These are phyloP conservation scores for Acridotheres tristis DNA, from an alignment of 2,797 vertebrate species.

Conservation along the genomic window DNA sequence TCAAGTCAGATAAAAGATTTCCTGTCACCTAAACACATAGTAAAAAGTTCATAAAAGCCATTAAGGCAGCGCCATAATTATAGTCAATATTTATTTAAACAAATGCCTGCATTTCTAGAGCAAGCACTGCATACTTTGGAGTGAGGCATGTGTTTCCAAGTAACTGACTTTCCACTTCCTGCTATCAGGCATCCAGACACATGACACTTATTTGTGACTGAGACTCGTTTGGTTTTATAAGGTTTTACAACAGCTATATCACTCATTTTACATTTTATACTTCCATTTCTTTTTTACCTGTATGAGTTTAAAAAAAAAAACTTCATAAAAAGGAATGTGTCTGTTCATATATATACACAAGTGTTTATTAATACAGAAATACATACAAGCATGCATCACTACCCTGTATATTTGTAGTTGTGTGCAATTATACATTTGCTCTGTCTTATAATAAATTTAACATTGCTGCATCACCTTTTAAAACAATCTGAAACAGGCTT, in stretches of 20 bases:
- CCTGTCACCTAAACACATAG: not conserved
- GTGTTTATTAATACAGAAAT: not conserved
- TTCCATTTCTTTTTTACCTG: not conserved
- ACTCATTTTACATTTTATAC: not conserved
- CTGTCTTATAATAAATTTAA: not conserved
- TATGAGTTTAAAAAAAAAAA: not conserved
- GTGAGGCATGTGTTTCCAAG: not conserved
- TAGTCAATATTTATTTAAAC: not conserved
- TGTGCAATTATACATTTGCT: not conserved
- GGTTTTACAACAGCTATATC: not conserved
- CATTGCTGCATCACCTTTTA: not conserved
- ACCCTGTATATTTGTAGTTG: not conserved
- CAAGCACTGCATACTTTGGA: not conserved
- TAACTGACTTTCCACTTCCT: not conserved
- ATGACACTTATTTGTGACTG: not conserved
- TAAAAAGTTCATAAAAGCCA: not conserved
- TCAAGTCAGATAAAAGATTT: not conserved
- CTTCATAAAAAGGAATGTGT: accelerated
- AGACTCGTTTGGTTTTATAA: not conserved
- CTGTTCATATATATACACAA: not conserved
- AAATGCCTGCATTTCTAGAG: not conserved
- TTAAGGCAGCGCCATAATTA: not conserved
- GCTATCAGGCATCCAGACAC: not conserved
- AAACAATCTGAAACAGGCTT: not conserved
- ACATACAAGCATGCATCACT: not conserved